phyloP scores from a whole-genome alignment of 2,888 invertebrate species.

The Baronia brevicornis region DNA sequence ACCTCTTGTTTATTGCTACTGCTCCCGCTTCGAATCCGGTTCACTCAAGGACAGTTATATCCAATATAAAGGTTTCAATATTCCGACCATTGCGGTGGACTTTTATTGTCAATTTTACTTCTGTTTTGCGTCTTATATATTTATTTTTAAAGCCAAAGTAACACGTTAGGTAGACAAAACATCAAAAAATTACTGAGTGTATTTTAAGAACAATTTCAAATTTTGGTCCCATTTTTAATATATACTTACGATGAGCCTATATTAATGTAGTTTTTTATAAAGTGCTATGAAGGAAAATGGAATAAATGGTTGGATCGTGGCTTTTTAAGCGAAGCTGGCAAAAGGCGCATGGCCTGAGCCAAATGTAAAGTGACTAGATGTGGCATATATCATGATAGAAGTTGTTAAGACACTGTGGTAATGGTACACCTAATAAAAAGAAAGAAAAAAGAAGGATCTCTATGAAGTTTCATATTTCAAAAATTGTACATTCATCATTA shows the following conservation, averaged over 20 bases:
- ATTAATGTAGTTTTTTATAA: constrained; percentile 18
- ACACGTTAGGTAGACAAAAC: background rate
- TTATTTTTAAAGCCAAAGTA: constrained; percentile 2
- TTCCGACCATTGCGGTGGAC: constrained; percentile 26
- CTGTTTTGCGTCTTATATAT: constrained; percentile 13
- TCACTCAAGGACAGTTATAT: constrained; percentile 46
- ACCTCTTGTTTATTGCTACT: constrained; percentile 53
- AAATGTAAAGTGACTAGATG: too few relatives aligned
- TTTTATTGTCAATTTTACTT: constrained; percentile 11
- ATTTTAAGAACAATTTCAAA: too few relatives aligned
- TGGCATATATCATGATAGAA: too few relatives aligned
- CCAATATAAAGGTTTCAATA: constrained; percentile 34
- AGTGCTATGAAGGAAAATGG: constrained; percentile 3
- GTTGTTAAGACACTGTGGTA: too few relatives aligned
- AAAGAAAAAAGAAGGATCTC: constrained; percentile 22
- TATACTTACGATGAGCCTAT: too few relatives aligned
- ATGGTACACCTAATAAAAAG: constrained; percentile 24
- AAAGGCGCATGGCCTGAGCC: too few relatives aligned
- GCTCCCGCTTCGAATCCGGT: constrained; percentile 44
- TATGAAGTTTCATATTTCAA: constrained; percentile 28
- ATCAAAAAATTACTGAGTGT: background rate
- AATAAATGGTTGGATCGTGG: too few relatives aligned
- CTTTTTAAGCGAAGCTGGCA: constrained; percentile 3
- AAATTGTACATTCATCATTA: constrained; percentile 38
- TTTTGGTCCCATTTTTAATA: too few relatives aligned